phyloP scores from a whole-genome alignment of 2,888 invertebrate species.

The Unio pictorum region DNA sequence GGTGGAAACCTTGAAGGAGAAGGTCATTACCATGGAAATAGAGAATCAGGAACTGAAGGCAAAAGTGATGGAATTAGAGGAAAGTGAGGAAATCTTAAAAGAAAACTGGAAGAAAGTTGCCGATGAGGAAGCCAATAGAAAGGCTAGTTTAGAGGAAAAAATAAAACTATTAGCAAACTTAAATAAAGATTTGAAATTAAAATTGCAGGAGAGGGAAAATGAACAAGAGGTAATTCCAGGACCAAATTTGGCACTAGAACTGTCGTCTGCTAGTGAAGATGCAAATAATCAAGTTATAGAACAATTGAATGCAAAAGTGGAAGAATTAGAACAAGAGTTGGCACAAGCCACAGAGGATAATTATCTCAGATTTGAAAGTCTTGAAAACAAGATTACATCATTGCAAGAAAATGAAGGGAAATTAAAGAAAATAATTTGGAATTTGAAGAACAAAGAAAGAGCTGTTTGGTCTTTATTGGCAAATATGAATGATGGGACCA shows the following conservation, averaged over 20 bases:
- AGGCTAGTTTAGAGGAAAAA: slow-evolving; percentile 55
- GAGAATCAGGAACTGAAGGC: slow-evolving; percentile 48
- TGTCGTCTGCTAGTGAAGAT: slow-evolving; percentile 25
- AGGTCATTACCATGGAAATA: slow-evolving; percentile 41
- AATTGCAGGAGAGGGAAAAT: slow-evolving; percentile 52
- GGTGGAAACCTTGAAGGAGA: slow-evolving; percentile 47
- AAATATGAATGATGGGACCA: no score
- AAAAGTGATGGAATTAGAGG: slow-evolving; percentile 58
- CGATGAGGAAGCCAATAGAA: slow-evolving; percentile 58
- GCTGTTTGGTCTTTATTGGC: slow-evolving; percentile 7
- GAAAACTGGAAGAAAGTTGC: slow-evolving; percentile 62
- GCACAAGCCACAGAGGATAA: slow-evolving; percentile 47
- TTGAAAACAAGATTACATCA: slow-evolving; percentile 50
- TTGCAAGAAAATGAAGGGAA: slow-evolving; percentile 54
- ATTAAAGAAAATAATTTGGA: slow-evolving; percentile 54
- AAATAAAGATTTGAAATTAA: slow-evolving; percentile 56
- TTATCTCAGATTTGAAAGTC: slow-evolving; percentile 52
- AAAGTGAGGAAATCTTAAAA: slow-evolving; percentile 55
- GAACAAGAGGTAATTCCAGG: slow-evolving; percentile 41
- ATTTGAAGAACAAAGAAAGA: slow-evolving; percentile 56
- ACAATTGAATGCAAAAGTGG: slow-evolving; percentile 34
- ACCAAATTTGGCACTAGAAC: slow-evolving; percentile 54
- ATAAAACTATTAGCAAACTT: slow-evolving; percentile 46
- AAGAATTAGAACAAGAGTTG: slow-evolving; percentile 52
- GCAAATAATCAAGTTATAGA: slow-evolving; percentile 28